These are phyloP conservation scores for Ormyrus thymus DNA, from an alignment of 2,888 invertebrate genomes.

Conservation along the genomic window DNA sequence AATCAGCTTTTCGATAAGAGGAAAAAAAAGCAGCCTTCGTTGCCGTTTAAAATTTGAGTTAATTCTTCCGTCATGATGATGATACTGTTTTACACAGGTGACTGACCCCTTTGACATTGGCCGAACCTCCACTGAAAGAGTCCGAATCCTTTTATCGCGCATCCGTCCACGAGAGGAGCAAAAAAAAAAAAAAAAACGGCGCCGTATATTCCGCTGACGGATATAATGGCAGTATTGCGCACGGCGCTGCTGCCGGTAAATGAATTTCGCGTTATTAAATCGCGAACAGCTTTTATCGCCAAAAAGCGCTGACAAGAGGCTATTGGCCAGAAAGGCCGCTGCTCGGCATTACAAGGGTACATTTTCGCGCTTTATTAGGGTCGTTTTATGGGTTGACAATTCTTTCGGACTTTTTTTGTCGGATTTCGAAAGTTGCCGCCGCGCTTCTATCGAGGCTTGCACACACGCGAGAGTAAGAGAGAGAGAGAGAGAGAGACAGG, in stretches of 20 bases:
- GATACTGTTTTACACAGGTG: not conserved
- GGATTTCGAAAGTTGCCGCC: constrained; percentile 54
- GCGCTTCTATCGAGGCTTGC: constrained; percentile 11
- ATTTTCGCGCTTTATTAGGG: constrained; percentile 51
- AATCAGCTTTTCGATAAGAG: too few relatives aligned
- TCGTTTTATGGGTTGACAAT: constrained; percentile 53
- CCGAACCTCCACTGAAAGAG: not conserved
- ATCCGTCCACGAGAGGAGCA: constrained; percentile 5
- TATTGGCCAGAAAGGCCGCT: constrained; percentile 9
- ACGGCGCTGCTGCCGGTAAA: constrained; percentile 31
- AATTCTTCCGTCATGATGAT: too few relatives aligned
- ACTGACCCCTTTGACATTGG: not conserved
- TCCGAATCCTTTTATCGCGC: not conserved
- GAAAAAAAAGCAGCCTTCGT: too few relatives aligned
- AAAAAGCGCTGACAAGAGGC: constrained; percentile 46
- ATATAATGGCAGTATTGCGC: constrained; percentile 2
- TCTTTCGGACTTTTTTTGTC: constrained; percentile 35
- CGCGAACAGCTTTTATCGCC: constrained; percentile 52
- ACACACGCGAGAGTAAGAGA: not conserved
- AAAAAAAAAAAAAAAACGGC: constrained; percentile 7
- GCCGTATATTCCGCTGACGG: not conserved
- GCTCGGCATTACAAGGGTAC: constrained; percentile 15
- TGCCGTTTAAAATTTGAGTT: too few relatives aligned
- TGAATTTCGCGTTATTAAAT: constrained; percentile 54
- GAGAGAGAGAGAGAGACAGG: not conserved